Base-by-base conservation (phyloP, 1,140 invertebrate species). In the Reticulitermes speratus region DNA sequence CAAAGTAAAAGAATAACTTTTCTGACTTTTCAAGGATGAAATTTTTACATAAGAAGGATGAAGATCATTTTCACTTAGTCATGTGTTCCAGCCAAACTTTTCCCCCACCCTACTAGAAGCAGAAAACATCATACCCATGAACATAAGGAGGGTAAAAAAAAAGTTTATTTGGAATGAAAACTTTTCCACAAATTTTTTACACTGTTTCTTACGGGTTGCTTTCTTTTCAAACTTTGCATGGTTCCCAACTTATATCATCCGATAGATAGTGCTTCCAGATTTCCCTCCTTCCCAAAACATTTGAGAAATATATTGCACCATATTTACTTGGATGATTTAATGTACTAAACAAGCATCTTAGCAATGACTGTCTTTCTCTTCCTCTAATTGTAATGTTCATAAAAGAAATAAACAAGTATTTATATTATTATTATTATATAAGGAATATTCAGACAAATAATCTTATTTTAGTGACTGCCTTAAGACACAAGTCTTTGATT, bases 11-110 rank as follows among this genome's bases (percentile, higher is more conserved):
- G n/a, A 75, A 75, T 75, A 75, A 75, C 65, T 75, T 75, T 25
- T 75, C 25, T 16, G 65, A 75, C 65, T 75, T 75, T 30, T 75
- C 25, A 75, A 30, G 65, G 65, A 75, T 75, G 65, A 75, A 65
- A n/a, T 75, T 75, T 75, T 75, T 75, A 75, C 65, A 75, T 75
- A 75, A 75, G 65, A 75, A 75, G 65, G 65, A 75, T 75, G 65
- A 75, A 75, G 65, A 75, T 75, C n/a, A 75, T 75, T 75, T 75
- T 75, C 65, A 75, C 65, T 75, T 14, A 75, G 65, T 75, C 65
- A 75, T 75, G 65, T 75, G 65, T 75, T 75, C 25, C n/a, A 75
- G n/a, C 65, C 65, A 75, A 75, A 75, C 21, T 9, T 65, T 30
- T 38, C 38, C 65, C 65, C 25, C 65, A n/a, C n/a, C n/a, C 25